Evolutionary conservation across 2,113 vertebrate species (phyloP).

Genomic region (Brachirus orientalis): DNA sequence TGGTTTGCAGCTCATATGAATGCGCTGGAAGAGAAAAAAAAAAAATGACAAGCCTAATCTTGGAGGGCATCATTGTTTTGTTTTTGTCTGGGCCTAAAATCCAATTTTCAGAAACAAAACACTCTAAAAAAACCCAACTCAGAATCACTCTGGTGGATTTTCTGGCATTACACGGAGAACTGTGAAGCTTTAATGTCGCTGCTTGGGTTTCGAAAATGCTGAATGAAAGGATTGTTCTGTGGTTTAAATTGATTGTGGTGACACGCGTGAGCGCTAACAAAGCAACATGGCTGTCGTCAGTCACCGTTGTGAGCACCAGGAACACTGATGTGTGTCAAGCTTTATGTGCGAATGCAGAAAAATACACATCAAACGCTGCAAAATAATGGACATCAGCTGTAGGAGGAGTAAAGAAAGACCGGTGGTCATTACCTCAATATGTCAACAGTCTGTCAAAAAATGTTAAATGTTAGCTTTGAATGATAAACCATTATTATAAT

Average conservation of each 20-base stretch:
- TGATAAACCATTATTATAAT: slow-evolving; percentile 9
- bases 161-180: not conserved
- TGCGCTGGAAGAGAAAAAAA: slow-evolving; percentile 17
- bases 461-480: slow-evolving; percentile 9
- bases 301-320: slow-evolving; percentile 37
- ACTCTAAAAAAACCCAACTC: slow-evolving; percentile 8
- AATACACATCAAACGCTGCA: slow-evolving; percentile 45
- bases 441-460: slow-evolving; percentile 36
- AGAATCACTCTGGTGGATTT: slow-evolving; percentile 4
- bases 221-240: slow-evolving; percentile 24
- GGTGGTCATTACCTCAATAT: slow-evolving; percentile 43
- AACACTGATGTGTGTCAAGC: slow-evolving; percentile 52
- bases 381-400: slow-evolving; percentile 45
- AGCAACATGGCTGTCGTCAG: slow-evolving; percentile 54
- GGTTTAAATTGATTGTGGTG: slow-evolving; percentile 21
- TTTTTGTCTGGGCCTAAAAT: slow-evolving; percentile 40
- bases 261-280: slow-evolving; percentile 42
- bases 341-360: slow-evolving; percentile 43
- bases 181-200: slow-evolving; percentile 20
- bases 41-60: slow-evolving; percentile 48
- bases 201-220: not conserved
- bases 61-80: slow-evolving; percentile 31
- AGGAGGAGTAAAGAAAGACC: slow-evolving; percentile 1
- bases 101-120: slow-evolving; percentile 53
- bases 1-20: slow-evolving; percentile 55